phyloP scores from a whole-genome alignment of 2,888 invertebrate genomes.

The Erannis defoliaria region DNA sequence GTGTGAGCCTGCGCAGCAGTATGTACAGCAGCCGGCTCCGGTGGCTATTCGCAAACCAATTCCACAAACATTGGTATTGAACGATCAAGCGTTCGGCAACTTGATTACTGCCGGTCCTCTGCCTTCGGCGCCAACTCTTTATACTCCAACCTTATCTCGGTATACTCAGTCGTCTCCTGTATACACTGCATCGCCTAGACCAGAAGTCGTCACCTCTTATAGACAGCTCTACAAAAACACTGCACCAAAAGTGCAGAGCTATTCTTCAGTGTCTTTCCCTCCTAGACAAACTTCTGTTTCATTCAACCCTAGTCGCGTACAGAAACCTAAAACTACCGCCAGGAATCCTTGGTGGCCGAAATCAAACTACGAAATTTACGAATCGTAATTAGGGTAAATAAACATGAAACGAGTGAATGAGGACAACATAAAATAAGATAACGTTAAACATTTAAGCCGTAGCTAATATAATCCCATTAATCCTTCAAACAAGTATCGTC shows the following conservation, averaged over 20 bases:
- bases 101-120: conserved; percentile 43
- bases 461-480: not conserved
- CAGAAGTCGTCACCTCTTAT: conserved; percentile 35
- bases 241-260: conserved; percentile 54
- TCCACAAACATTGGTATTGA: conserved; percentile 42
- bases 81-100: conserved; percentile 44
- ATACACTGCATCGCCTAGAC: conserved; percentile 31
- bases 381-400: conserved; percentile 45
- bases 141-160: conserved; percentile 36
- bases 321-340: conserved; percentile 39
- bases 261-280: conserved; percentile 49
- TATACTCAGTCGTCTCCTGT: conserved; percentile 35
- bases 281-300: conserved; percentile 54
- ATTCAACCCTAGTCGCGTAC: conserved; percentile 38
- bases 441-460: conserved; percentile 14
- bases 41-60: conserved; percentile 31
- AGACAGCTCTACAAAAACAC: conserved; percentile 45
- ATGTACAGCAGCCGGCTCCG: conserved; percentile 30
- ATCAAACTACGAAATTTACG: conserved; percentile 59
- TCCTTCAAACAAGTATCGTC: conserved; percentile 5
- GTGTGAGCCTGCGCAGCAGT: conserved; percentile 84
- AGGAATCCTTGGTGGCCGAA: conserved; percentile 62
- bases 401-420: conserved; percentile 31
- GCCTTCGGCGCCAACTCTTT: conserved; percentile 39
- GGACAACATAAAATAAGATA: conserved; percentile 25